Base-by-base conservation (phyloP, 2,113 vertebrate species). In the Chloropsis cyanopogon region DNA sequence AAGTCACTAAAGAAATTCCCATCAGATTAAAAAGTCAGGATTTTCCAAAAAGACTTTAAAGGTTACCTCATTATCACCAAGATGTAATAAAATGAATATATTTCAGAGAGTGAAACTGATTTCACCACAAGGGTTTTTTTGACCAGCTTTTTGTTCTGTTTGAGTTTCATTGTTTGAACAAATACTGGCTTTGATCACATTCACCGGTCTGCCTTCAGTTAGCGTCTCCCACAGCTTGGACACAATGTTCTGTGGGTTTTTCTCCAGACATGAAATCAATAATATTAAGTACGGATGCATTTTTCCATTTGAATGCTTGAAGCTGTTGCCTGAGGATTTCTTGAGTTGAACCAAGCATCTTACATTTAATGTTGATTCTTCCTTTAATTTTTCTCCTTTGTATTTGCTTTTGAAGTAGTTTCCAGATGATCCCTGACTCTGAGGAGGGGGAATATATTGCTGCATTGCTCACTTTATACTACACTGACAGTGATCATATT, bases 191-290 rank as follows among this genome's bases (percentile, higher is more conserved):
- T 79, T 81, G 73, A 68, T 69, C 3, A 10, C 75, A 57, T 64
- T 87, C 0, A 0, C 50, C 65, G 53, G 21, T 44, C 81, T 88
- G 59, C 53, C 44, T 83, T 50, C 59, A 47, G 61, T 84, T 81
- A 87, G 54, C 17, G 4, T 79, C 80, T 93, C 26, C 88, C 6
- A 4, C 64, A 88, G 47, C 65, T 41, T 65, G 64, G 42, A 85
- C 64, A 71, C 56, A 64, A 33, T 86, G 69, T 84, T 92, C 69
- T 75, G 54, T 46, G 70, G 56, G 52, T 11, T 94, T 94, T 65
- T 69, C 53, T 94, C 53, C 65, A 92, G 91, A 76, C 70, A 54
- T 22, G 7, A 88, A 93, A 96, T 84, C 96, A 93, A 78, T 93
- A 94, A 64, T 61, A 69, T 82, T 95, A 96, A 93, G 81, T 59